Conservation (phyloP, 1,140 invertebrate species). For the Laupala kohalensis region DNA sequence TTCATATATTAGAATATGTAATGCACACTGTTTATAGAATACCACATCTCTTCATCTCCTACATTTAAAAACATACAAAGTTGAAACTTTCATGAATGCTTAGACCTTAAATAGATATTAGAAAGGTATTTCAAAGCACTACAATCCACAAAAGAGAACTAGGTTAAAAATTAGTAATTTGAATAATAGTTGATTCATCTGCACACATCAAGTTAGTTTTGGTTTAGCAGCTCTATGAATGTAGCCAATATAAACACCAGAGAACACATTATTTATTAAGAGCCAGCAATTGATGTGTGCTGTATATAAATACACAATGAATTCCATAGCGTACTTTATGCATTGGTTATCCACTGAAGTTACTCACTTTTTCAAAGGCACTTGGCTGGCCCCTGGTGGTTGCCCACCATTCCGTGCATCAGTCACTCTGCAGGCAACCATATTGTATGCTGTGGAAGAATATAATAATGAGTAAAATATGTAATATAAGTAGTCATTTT, state of each 20-base stretch:
- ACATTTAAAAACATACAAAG: too few species aligned
- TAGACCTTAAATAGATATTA: too few species aligned
- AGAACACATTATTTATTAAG: not conserved
- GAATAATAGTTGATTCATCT: too few species aligned
- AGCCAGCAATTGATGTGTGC: not conserved
- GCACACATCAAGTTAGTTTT: not conserved
- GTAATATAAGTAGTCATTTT: too few species aligned
- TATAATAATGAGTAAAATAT: too few species aligned
- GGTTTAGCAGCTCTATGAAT: not conserved
- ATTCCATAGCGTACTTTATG: not conserved
- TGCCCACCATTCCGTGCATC: constrained; percentile 76
- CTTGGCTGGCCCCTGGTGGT: constrained; percentile 76
- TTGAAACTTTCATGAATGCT: too few species aligned
- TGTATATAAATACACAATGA: not conserved
- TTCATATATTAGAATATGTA: too few species aligned
- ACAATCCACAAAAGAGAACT: too few species aligned
- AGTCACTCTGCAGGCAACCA: constrained; percentile 89
- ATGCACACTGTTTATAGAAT: too few species aligned
- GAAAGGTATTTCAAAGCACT: too few species aligned
- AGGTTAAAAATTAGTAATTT: too few species aligned
- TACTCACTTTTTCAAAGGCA: constrained; percentile 95
- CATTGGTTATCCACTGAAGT: not conserved
- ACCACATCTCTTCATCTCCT: too few species aligned
- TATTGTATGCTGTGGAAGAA: constrained; percentile 72
- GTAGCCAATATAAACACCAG: not conserved